Evolutionary conservation across 2,113 vertebrate species (phyloP).

Genomic region (Dipodomys spectabilis): DNA sequence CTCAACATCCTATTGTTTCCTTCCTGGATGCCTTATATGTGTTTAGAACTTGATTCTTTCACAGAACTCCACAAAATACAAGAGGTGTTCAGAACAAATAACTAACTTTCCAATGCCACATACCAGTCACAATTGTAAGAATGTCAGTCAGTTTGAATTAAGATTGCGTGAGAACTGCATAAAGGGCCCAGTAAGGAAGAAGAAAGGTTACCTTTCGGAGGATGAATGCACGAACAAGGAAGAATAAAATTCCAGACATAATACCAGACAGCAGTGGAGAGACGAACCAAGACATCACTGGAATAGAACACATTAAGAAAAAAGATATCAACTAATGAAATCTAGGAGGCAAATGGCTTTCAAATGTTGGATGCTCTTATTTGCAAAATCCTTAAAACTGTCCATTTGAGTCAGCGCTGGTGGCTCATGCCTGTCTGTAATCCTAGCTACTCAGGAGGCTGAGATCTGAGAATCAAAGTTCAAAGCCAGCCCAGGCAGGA

Average conservation of each 20-base stretch:
- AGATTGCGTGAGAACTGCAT: neutral
- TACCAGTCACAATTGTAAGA: constrained; percentile 10
- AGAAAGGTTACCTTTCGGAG: constrained; percentile 91
- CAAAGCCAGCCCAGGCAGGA: too few relatives aligned
- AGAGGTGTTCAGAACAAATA: neutral
- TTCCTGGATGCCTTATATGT: neutral
- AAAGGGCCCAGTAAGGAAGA: neutral
- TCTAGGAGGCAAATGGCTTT: neutral
- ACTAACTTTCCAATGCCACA: constrained; percentile 32
- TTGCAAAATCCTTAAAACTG: neutral
- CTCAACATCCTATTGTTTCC: neutral
- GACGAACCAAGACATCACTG: constrained; percentile 98
- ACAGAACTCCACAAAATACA: neutral
- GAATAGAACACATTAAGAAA: constrained; percentile 55
- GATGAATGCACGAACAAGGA: constrained; percentile 92
- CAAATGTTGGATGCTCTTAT: neutral
- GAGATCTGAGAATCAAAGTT: too few relatives aligned
- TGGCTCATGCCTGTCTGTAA: too few relatives aligned
- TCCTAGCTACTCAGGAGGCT: too few relatives aligned
- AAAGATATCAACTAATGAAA: constrained; percentile 29
- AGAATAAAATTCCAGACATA: constrained; percentile 97
- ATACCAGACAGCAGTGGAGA: constrained; percentile 96
- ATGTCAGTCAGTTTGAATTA: neutral
- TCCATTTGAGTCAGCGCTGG: neutral
- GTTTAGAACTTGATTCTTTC: constrained; percentile 9